Percentiles rank a stretch among this genome's conserved stretches.
These are phyloP conservation scores for Lepidostoma basale DNA, from an alignment of 1,140 invertebrate species.

Conservation along the genomic window DNA sequence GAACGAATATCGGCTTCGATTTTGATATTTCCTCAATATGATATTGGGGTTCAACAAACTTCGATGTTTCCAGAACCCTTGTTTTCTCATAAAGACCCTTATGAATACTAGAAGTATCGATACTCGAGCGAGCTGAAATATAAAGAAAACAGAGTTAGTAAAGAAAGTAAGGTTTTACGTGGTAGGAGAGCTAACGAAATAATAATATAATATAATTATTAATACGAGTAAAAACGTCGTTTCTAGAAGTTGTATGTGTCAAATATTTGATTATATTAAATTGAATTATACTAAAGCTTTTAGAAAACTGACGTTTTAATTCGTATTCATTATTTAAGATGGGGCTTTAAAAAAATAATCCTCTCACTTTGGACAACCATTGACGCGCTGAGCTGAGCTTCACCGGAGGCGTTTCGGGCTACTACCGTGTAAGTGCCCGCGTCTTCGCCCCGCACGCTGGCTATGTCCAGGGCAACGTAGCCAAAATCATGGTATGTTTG, in stretches of 20 bases:
- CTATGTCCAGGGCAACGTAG: conserved; percentile 92
- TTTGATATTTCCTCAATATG: conserved; percentile 92
- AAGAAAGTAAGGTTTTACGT: not conserved
- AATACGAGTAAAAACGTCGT: not conserved
- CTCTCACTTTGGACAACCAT: conserved; percentile 88
- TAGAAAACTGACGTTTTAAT: no score
- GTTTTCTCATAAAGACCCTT: conserved; percentile 85
- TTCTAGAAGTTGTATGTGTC: no score
- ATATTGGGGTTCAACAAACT: conserved; percentile 85
- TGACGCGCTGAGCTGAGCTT: conserved; percentile 78
- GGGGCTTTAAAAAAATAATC: no score
- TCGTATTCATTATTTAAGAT: no score
- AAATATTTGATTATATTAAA: no score
- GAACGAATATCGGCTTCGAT: conserved; percentile 89
- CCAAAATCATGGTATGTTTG: conserved; percentile 95
- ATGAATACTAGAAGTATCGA: conserved; percentile 89
- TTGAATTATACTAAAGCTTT: no score
- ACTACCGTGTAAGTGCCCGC: conserved; percentile 87
- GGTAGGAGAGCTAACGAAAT: not conserved
- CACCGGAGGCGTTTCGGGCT: conserved; percentile 85
- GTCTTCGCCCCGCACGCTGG: conserved; percentile 85
- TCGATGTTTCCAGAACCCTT: conserved; percentile 81
- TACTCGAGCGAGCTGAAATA: conserved; percentile 75
- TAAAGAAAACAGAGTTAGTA: not conserved
- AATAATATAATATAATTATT: no score